These are phyloP conservation scores for Corythornis madagascariensis DNA, from an alignment of 2,113 vertebrate genomes.

Conservation along the genomic window DNA sequence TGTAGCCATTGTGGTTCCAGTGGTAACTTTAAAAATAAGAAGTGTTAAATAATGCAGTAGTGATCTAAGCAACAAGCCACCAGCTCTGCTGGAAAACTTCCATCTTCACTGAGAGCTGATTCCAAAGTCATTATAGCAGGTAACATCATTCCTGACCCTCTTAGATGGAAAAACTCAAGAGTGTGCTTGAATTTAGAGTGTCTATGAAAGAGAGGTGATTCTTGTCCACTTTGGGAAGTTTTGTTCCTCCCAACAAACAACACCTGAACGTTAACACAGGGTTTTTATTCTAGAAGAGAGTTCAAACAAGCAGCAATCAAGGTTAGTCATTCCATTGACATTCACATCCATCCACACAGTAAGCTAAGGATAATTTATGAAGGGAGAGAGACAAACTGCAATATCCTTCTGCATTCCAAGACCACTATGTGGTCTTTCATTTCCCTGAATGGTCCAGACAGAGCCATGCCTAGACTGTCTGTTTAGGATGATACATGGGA, in stretches of 20 bases:
- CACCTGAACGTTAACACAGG: not conserved
- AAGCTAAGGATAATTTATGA: not conserved
- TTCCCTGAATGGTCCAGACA: not conserved
- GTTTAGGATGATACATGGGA: not conserved
- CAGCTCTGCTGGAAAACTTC: not conserved
- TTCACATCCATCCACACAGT: not conserved
- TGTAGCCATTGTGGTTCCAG: not conserved
- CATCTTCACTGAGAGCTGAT: not conserved
- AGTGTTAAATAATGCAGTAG: not conserved
- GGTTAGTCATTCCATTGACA: not conserved
- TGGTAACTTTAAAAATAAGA: not conserved
- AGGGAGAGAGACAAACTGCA: not conserved
- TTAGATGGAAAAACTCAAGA: not conserved
- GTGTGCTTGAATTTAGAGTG: not conserved
- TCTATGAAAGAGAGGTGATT: not conserved
- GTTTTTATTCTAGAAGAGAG: not conserved
- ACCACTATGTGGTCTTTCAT: not conserved
- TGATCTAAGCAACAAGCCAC: not conserved
- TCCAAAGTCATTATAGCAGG: not conserved
- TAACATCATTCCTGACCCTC: not conserved
- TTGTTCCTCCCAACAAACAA: not conserved
- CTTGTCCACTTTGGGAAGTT: not conserved
- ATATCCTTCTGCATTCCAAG: not conserved
- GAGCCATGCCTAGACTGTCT: not conserved
- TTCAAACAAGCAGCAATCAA: not conserved